Evolutionary conservation across 2,113 vertebrate genomes (phyloP).

Genomic region (Ciconia stormi): DNA sequence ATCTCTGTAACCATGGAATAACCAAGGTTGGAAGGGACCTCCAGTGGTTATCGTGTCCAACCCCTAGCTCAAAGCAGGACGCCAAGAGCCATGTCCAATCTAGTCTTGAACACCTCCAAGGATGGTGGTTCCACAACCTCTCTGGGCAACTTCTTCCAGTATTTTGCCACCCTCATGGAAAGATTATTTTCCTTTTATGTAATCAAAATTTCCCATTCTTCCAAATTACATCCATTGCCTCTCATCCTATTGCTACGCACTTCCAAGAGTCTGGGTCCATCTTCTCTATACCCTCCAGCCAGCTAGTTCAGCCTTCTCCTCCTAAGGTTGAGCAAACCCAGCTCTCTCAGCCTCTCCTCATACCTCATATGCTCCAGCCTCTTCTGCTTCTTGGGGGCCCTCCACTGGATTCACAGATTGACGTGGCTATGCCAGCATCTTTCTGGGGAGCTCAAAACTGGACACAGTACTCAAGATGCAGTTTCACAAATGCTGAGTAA

Average conservation of each 20-base stretch:
- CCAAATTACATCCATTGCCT: not conserved
- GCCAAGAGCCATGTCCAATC: fast-evolving
- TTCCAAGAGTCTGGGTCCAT: not conserved
- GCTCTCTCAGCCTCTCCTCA: not conserved
- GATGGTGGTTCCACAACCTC: not conserved
- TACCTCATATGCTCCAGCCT: not conserved
- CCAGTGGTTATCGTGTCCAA: fast-evolving
- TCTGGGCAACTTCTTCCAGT: not conserved
- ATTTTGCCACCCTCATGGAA: not conserved
- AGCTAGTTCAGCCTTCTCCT: not conserved
- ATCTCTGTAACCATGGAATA: not conserved
- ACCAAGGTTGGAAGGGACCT: not conserved
- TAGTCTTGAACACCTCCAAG: not conserved
- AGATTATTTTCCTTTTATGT: not conserved
- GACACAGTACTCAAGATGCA: not conserved
- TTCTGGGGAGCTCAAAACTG: not conserved
- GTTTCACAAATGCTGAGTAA: not conserved
- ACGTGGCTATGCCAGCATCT: not conserved
- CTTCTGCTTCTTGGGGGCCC: not conserved
- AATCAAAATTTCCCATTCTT: not conserved
- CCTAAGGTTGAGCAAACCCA: not conserved
- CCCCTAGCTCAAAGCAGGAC: not conserved
- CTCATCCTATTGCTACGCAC: not conserved
- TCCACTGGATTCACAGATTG: not conserved
- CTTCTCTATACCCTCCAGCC: not conserved